Base-by-base conservation (phyloP, 1,140 invertebrate species). In the Oncopodura yosiiana region DNA sequence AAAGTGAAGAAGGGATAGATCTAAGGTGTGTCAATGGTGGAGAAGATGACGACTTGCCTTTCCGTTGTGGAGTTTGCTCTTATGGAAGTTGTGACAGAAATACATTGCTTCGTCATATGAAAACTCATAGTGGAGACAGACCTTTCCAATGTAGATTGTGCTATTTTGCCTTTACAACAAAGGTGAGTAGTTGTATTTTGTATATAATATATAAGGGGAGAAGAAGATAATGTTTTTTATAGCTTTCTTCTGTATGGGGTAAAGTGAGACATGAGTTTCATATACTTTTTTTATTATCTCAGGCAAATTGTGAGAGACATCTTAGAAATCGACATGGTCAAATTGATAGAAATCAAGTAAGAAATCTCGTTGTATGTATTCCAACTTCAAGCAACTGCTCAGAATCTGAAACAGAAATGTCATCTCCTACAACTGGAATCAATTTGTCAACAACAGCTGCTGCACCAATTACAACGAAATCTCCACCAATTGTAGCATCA, bases 121-220 rank as follows among this genome's bases (percentile, higher is more conserved):
- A 91, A 59, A 86, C 84, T 2, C 93, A 96, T 71, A 95, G 94
- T 66, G 92, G 92, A 0, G 91, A 95, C 65, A 76, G 91, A 3
- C 93, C 93, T 0, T 97, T 90, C 66, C 87, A 94, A 67, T 96
- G 94, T 66, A 80, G 82, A 1, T 77, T 94, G 2, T 97, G 94
- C 70, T 88, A 90, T 63, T 94, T 89, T 64, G 89, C 91, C 1
- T 97, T 96, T 69, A 96, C 93, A 1, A 97, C 93, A 0, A 95
- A 96, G 66, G 60, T 61, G 39, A 23, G 75, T 46, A 23, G 6
- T 32, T 43, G 1, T 16, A 14, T 18, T n/a, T 38, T 54, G 21
- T 26, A 41, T 41, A 16, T 16, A 41, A 9, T 6, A 6, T 41
- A 41, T n/a, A n/a, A n/a, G n/a, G n/a, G n/a, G n/a, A n/a, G n/a